A percentile compares a stretch with the other conserved stretches of the same genome.
These are phyloP conservation scores for Carlito syrichta DNA, from an alignment of 2,113 vertebrate genomes.

Conservation along the genomic window DNA sequence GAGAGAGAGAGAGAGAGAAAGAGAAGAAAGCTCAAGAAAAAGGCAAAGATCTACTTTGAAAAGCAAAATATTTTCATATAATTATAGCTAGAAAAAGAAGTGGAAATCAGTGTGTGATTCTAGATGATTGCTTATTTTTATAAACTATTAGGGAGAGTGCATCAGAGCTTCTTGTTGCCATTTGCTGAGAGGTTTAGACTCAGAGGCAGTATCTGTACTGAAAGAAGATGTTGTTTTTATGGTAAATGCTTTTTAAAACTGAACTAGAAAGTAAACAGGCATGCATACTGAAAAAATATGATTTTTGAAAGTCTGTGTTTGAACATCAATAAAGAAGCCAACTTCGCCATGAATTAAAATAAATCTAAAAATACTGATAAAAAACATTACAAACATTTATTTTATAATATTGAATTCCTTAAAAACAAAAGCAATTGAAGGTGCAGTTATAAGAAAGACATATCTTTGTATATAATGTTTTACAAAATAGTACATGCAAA, in stretches of 20 bases:
- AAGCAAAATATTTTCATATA: background rate
- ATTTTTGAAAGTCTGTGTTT: background rate
- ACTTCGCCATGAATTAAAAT: background rate
- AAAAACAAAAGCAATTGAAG: background rate
- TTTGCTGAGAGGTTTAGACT: slow-evolving; percentile 23
- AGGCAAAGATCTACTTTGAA: background rate
- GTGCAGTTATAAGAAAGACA: background rate
- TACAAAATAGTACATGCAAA: background rate
- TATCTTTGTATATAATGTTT: background rate
- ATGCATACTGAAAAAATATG: background rate
- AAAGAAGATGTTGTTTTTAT: background rate
- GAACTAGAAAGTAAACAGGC: background rate
- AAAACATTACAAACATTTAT: background rate
- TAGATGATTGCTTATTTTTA: background rate
- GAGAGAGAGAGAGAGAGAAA: too few species aligned
- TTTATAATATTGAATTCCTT: background rate
- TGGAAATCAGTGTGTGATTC: background rate
- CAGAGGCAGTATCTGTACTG: background rate
- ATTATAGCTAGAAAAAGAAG: background rate
- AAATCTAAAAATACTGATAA: background rate
- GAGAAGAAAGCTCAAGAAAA: background rate
- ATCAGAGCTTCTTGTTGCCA: background rate
- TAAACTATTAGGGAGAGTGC: background rate
- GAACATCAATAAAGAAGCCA: background rate
- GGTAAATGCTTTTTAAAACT: background rate